Evolutionary conservation across 2,888 invertebrate genomes (phyloP).

Genomic region (Phorcus lineatus): DNA sequence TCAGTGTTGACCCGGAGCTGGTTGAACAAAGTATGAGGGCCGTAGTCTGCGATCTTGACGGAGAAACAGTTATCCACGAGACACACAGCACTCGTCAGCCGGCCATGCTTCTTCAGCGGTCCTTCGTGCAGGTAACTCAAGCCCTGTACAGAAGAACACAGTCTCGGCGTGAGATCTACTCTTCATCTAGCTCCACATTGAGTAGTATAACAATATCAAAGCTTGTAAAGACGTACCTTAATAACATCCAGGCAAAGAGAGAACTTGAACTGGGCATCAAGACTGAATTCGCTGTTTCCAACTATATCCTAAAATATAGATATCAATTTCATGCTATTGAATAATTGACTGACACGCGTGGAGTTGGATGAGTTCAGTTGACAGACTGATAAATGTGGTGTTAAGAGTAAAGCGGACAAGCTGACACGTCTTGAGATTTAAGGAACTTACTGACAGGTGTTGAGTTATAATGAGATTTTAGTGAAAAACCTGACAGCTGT

Average conservation of each 20-base stretch:
- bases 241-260: not conserved
- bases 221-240: not conserved
- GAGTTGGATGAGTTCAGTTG: no score
- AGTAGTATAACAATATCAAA: no score
- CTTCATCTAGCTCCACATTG: no score
- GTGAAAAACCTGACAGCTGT: no score
- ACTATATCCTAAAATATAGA: not conserved
- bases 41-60: conserved; percentile 91
- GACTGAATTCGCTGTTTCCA: conserved; percentile 1
- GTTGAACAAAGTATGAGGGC: conserved; percentile 76
- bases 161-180: no score
- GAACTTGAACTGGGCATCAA: conserved; percentile 9
- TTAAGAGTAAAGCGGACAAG: not conserved
- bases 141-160: conserved; percentile 79
- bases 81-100: conserved; percentile 89
- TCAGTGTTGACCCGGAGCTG: not conserved
- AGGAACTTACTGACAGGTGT: no score
- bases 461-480: no score
- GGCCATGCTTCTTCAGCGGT: conserved; percentile 88
- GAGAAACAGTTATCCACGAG: conserved; percentile 92
- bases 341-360: no score
- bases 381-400: no score
- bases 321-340: no score
- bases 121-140: conserved; percentile 91
- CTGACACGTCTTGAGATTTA: no score